phyloP scores from a whole-genome alignment of 1,140 invertebrate genomes.

The Drosophila sp. region DNA sequence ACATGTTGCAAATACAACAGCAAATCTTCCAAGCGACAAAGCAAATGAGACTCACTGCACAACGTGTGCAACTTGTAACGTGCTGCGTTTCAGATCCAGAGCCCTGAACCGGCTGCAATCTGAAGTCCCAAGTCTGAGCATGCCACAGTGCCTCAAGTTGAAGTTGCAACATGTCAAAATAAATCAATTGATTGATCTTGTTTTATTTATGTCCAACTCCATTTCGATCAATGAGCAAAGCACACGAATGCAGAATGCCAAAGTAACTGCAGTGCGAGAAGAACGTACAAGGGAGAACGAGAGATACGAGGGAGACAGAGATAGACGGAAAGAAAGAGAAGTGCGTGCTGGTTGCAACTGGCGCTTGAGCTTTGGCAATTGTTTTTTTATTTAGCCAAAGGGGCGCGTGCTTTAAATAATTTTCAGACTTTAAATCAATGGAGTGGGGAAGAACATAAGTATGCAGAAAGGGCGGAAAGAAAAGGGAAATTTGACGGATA shows the following conservation, averaged over 20 bases:
- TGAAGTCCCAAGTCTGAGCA: conserved; percentile 41
- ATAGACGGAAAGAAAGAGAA: conserved; percentile 14
- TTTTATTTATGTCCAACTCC: conserved; percentile 85
- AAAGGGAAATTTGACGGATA: too few species aligned
- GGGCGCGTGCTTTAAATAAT: conserved; percentile 62
- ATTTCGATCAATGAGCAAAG: conserved; percentile 84
- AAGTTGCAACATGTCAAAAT: conserved; percentile 84
- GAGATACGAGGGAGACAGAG: background rate
- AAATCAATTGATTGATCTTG: conserved; percentile 85
- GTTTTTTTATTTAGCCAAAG: conserved; percentile 39
- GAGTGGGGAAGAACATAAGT: background rate
- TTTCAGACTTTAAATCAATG: conserved; percentile 14
- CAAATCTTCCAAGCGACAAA: conserved; percentile 77
- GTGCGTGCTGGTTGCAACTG: conserved; percentile 52
- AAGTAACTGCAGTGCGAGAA: conserved; percentile 26
- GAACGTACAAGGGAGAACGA: background rate
- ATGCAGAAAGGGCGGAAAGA: background rate
- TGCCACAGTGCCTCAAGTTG: conserved; percentile 38
- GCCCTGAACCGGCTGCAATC: conserved; percentile 40
- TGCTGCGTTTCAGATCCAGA: conserved; percentile 25
- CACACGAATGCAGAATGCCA: conserved; percentile 77
- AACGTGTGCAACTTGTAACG: conserved; percentile 4
- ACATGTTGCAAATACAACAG: conserved; percentile 69
- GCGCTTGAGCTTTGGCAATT: conserved; percentile 48
- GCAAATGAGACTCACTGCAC: conserved; percentile 71